These are phyloP conservation scores for Notamacropus eugenii DNA, from an alignment of 2,797 vertebrate species.

Conservation along the genomic window DNA sequence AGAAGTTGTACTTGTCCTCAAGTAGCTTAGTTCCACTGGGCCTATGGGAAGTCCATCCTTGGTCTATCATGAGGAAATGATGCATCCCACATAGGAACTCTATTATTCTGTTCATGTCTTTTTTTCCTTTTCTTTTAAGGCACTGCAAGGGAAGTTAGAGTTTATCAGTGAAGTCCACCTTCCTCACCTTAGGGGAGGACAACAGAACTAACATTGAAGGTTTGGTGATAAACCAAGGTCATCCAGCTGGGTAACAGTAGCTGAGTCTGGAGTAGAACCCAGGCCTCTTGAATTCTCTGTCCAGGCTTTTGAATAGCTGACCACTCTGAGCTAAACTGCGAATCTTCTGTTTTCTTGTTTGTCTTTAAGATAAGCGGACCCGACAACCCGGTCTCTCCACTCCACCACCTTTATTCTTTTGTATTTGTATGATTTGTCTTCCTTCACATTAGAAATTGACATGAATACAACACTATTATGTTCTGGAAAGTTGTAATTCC, in stretches of 20 bases:
- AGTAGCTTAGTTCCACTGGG: background rate
- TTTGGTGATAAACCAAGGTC: background rate
- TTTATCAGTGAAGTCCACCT: background rate
- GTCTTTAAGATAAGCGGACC: background rate
- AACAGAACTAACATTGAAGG: background rate
- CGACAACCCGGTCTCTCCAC: background rate
- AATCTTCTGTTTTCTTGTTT: background rate
- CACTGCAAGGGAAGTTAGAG: background rate
- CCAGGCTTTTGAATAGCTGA: background rate
- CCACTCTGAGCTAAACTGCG: background rate
- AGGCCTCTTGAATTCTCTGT: background rate
- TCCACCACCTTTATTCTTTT: background rate
- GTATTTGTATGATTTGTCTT: background rate
- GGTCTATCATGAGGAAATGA: background rate
- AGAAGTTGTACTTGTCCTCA: background rate
- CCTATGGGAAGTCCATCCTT: background rate
- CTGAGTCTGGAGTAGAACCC: background rate
- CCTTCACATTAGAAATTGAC: background rate
- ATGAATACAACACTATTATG: background rate
- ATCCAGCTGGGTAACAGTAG: background rate
- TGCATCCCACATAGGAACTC: background rate
- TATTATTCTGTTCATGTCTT: background rate
- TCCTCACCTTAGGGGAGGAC: background rate
- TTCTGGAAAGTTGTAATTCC: background rate
- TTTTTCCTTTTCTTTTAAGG: background rate